Conservation (phyloP, 1,140 invertebrate species). For the Caenorhabditis briggsae region DNA sequence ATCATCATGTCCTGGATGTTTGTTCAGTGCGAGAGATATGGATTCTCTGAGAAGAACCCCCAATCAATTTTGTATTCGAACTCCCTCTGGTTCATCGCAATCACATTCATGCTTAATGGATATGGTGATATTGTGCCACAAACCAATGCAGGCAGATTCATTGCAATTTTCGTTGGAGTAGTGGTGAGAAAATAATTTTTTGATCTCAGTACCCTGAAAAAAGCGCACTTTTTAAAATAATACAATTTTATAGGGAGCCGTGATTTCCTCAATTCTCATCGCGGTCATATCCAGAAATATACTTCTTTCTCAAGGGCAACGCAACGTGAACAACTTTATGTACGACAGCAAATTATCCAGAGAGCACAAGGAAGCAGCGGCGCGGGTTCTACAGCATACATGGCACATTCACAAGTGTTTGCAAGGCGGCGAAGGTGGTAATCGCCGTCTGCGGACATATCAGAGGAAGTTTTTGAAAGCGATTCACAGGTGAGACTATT, state of each 20-base stretch:
- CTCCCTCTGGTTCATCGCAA: conserved; percentile 76
- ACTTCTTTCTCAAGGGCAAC: conserved; percentile 70
- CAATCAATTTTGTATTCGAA: conserved; percentile 76
- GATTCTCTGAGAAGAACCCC: conserved; percentile 62
- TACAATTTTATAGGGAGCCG: conserved; percentile 73
- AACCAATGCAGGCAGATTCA: conserved; percentile 97
- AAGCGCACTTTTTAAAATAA: too few species aligned
- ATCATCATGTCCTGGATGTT: conserved; percentile 75
- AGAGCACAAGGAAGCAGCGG: conserved; percentile 75
- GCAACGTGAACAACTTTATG: conserved; percentile 78
- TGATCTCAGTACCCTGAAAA: not conserved
- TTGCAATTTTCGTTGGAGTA: conserved; percentile 96
- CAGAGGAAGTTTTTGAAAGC: conserved; percentile 75
- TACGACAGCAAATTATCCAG: conserved; percentile 75
- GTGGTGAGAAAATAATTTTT: conserved; percentile 86
- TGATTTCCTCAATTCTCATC: conserved; percentile 77
- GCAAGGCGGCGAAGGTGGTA: conserved; percentile 65
- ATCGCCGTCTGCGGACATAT: conserved; percentile 71
- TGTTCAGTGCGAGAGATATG: conserved; percentile 69
- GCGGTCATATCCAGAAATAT: conserved; percentile 77
- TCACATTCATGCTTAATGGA: conserved; percentile 75
- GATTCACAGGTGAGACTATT: conserved; percentile 70
- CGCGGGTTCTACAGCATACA: conserved; percentile 76
- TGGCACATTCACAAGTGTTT: conserved; percentile 76
- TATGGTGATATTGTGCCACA: conserved; percentile 98